phyloP scores from a whole-genome alignment of 2,888 invertebrate species.

The Synanthedon tipuliformis region DNA sequence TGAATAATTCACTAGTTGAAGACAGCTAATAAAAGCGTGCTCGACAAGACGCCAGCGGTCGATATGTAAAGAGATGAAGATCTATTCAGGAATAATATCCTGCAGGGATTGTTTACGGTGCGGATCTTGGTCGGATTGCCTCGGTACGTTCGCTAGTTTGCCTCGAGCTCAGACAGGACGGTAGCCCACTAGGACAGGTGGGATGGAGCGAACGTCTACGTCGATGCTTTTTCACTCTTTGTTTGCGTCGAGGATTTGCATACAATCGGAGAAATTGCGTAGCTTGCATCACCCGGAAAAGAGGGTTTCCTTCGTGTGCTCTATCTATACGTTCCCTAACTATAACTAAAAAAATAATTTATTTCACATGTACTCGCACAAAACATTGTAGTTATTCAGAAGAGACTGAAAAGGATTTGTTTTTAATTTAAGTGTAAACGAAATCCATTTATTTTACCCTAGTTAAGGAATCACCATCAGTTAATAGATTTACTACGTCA shows the following conservation, averaged over 20 bases:
- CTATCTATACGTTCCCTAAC: constrained; percentile 32
- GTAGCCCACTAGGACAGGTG: constrained; percentile 26
- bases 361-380: too few relatives aligned
- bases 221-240: constrained; percentile 62
- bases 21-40: constrained; percentile 54
- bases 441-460: too few relatives aligned
- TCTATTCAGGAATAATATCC: constrained; percentile 55
- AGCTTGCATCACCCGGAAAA: constrained; percentile 37
- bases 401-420: too few relatives aligned
- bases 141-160: constrained; percentile 32
- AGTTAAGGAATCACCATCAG: too few relatives aligned
- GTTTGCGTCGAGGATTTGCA: constrained; percentile 63
- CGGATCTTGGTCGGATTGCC: constrained; percentile 38
- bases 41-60: constrained; percentile 45
- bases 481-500: too few relatives aligned
- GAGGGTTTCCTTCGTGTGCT: constrained; percentile 41
- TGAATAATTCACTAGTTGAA: constrained; percentile 58
- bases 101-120: constrained; percentile 37
- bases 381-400: too few relatives aligned
- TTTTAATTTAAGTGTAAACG: too few relatives aligned
- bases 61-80: constrained; percentile 55
- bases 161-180: constrained; percentile 35
- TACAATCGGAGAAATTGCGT: constrained; percentile 66
- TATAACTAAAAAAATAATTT: too few relatives aligned
- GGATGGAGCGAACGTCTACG: constrained; percentile 50